Conservation (phyloP, 2,888 invertebrate species). For the Andrena haemorrhoa region DNA sequence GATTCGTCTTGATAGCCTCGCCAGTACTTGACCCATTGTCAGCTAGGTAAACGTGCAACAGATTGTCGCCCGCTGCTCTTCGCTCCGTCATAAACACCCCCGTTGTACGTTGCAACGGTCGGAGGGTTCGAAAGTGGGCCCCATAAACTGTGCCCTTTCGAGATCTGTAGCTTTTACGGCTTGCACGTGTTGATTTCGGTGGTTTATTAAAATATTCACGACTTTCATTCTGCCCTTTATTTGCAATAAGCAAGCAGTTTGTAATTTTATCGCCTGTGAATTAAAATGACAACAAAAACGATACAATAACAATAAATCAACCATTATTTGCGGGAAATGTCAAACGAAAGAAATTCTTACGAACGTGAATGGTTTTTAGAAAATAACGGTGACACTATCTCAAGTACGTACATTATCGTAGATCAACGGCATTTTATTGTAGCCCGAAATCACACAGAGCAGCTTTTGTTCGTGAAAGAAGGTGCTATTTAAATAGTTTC, state of each 20-base stretch:
- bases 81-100: background rate
- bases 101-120: background rate
- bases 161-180: no score
- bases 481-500: background rate
- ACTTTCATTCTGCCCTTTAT: no score
- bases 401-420: no score
- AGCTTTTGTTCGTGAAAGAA: background rate
- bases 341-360: no score
- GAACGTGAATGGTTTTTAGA: no score
- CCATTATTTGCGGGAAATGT: background rate
- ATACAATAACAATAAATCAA: background rate
- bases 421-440: background rate
- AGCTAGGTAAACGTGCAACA: background rate
- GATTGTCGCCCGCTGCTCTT: no score
- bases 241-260: no score
- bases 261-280: no score
- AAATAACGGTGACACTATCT: background rate
- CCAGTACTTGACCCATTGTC: background rate
- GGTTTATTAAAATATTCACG: no score
- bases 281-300: no score
- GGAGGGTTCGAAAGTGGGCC: background rate
- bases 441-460: background rate
- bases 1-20: background rate
- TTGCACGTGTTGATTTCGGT: no score
- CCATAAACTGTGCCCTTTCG: no score